Base-by-base conservation (phyloP, 2,797 vertebrate species). In the Spinus pinus region DNA sequence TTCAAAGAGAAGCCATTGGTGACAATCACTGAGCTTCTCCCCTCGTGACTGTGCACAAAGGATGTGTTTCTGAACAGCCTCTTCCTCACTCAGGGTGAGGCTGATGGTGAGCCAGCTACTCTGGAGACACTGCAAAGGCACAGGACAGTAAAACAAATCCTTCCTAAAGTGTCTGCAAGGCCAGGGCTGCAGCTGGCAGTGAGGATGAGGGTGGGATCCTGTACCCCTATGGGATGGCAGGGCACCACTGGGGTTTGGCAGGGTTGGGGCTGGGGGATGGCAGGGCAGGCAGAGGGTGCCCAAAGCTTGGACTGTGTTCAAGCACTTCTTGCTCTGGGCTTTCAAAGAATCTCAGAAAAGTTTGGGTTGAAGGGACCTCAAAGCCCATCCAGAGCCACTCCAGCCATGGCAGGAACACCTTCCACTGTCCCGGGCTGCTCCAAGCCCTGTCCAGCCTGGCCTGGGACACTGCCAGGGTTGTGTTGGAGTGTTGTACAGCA, bases 381-480 rank as follows among this genome's bases (percentile, higher is more conserved):
- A 53, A 74, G 4, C 12, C 13, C 25, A 23, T 2, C 54, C 13
- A 15, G 12, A 16, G 12, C 33, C 33, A 51, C 9, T 46, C 18
- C 53, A 46, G 66, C 67, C 46, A 13, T 21, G 46, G 20, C 53
- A 66, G 53, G 53, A 28, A 31, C 77, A 54, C 30, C 77, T 88
- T 0, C 21, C 67, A 12, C 24, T 23, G 11, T 15, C 53, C 25
- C 77, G 47, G 39, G 33, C 0, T 81, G 53, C 53, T 66, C 53
- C 53, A 1, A 58, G 18, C 22, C 14, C 41, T 0, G 1, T 27
- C 77, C 77, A 67, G 5, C 25, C 46, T 41, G 46, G 33, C 21
- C 33, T 53, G 0, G 33, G 33, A 0, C 41, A 47, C 10, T 6
- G 5, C 61, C 78, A 74, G 70, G 54, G 27, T 7, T 60, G 14